These are phyloP conservation scores for Metridium senile DNA, from an alignment of 92 coral and sea anemone species.

Conservation along the genomic window DNA sequence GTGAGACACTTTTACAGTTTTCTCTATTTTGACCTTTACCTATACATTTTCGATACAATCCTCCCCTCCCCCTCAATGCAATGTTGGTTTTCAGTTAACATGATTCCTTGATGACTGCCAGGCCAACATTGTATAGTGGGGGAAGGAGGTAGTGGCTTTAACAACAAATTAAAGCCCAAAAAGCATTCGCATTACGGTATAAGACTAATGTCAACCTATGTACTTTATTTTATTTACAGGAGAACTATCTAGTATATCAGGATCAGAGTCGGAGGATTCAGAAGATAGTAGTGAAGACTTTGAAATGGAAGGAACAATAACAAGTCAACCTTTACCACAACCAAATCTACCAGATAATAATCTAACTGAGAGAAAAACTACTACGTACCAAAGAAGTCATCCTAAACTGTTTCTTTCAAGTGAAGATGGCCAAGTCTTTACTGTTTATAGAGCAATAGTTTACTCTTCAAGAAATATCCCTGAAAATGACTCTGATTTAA, in stretches of 20 bases:
- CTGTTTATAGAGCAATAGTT: conserved; percentile 72
- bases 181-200: no score
- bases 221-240: conserved; percentile 37
- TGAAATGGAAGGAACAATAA: conserved; percentile 48
- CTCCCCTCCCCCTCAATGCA: no score
- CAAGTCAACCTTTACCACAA: conserved; percentile 3
- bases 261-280: conserved; percentile 73
- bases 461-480: conserved; percentile 55
- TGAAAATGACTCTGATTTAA: conserved; percentile 32
- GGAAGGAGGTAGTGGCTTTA: no score
- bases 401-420: conserved; percentile 82
- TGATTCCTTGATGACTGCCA: no score
- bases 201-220: no score
- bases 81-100: no score
- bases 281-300: conserved; percentile 56
- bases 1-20: no score
- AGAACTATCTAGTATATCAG: conserved; percentile 95
- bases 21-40: no score
- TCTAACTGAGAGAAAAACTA: not conserved
- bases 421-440: conserved; percentile 60
- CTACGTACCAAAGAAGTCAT: conserved; percentile 43
- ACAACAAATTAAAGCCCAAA: no score
- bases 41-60: no score
- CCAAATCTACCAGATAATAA: not conserved
- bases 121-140: no score